phyloP scores from a whole-genome alignment of 2,113 vertebrate species.

The Nothobranchius kuhntae region DNA sequence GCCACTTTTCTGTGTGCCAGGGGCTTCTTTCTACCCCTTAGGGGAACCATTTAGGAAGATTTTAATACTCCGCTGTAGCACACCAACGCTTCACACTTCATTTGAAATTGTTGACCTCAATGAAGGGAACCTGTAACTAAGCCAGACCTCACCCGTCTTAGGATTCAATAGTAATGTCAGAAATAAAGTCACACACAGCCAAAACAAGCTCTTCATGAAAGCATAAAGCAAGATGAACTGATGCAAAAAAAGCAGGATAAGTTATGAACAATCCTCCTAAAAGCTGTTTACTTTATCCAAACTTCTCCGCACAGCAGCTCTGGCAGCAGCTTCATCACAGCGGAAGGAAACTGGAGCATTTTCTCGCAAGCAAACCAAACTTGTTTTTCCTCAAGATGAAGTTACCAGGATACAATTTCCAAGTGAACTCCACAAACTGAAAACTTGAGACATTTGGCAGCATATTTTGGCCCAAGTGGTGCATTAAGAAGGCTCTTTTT shows the following conservation, averaged over 20 bases:
- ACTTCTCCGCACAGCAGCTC: slow-evolving; percentile 40
- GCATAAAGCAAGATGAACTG: neutral
- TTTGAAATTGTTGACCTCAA: slow-evolving; percentile 7
- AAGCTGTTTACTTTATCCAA: slow-evolving; percentile 40
- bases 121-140: slow-evolving; percentile 10
- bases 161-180: slow-evolving; percentile 2
- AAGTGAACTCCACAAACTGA: slow-evolving; percentile 60
- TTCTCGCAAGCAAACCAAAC: slow-evolving; percentile 19
- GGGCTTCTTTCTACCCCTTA: slow-evolving; percentile 17
- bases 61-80: slow-evolving; percentile 42
- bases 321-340: slow-evolving; percentile 52
- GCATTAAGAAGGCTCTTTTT: slow-evolving; percentile 62
- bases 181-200: neutral
- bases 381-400: slow-evolving; percentile 54
- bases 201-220: too few species aligned
- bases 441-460: slow-evolving; percentile 73
- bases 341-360: slow-evolving; percentile 50
- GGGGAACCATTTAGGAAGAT: slow-evolving; percentile 49
- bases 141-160: slow-evolving; percentile 6
- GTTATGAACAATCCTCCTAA: slow-evolving; percentile 26
- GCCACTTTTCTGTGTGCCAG: slow-evolving; percentile 65
- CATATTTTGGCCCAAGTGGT: slow-evolving; percentile 53
- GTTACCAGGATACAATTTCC: slow-evolving; percentile 40
- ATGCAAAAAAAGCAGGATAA: neutral
- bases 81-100: slow-evolving; percentile 19